Evolutionary conservation across 1,140 invertebrate genomes (phyloP).

Genomic region (Hirudo medicinalis): DNA sequence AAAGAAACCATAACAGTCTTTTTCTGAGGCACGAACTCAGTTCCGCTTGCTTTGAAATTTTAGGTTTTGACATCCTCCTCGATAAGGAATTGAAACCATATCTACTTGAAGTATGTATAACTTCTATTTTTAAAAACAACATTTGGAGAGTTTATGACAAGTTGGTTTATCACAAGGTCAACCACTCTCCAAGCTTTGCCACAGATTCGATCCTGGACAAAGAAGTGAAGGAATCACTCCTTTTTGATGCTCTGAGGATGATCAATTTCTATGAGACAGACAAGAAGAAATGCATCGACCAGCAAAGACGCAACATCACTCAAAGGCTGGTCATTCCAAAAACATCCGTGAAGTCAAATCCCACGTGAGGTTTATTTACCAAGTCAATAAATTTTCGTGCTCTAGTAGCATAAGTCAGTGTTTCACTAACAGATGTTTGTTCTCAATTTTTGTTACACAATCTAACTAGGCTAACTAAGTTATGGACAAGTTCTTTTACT

Average conservation of each 20-base stretch:
- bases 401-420: conserved; percentile 29
- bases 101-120: conserved; percentile 57
- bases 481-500: too few relatives aligned
- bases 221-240: conserved; percentile 65
- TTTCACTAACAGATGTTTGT: too few relatives aligned
- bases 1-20: conserved; percentile 72
- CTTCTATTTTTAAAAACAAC: not conserved
- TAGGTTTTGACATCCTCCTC: conserved; percentile 73
- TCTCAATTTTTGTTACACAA: too few relatives aligned
- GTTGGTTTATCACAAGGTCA: conserved; percentile 45
- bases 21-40: conserved; percentile 69
- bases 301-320: conserved; percentile 41
- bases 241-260: conserved; percentile 68
- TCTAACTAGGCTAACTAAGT: too few relatives aligned
- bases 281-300: conserved; percentile 55
- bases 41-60: conserved; percentile 73
- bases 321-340: conserved; percentile 32
- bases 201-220: conserved; percentile 67
- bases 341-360: conserved; percentile 2
- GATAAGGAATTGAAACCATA: conserved; percentile 71
- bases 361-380: too few relatives aligned
- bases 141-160: not conserved
- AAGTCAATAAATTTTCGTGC: conserved; percentile 28
- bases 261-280: conserved; percentile 66
- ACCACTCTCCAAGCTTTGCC: conserved; percentile 80